Percentiles rank a stretch among this genome's conserved stretches.
Evolutionary conservation across 2,797 vertebrate species (phyloP).

Genomic region (Ctenochaetus hawaiiensis): DNA sequence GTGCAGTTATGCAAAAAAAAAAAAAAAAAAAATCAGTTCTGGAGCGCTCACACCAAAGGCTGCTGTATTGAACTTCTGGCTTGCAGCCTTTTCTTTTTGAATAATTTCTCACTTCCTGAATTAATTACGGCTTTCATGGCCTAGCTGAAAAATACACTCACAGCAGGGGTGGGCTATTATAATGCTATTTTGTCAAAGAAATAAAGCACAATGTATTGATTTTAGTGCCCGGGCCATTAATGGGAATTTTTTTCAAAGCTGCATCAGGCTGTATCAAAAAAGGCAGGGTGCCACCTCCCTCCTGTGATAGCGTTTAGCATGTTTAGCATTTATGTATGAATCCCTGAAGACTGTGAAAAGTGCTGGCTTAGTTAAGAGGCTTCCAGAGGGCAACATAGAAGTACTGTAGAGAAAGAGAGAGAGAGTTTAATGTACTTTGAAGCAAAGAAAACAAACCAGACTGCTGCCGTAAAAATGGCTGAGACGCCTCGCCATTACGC

Average conservation of each 20-base stretch:
- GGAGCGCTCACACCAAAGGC: constrained; percentile 50
- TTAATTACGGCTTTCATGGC: constrained; percentile 50
- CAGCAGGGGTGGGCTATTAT: not conserved
- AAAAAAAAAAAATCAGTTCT: not conserved
- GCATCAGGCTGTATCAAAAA: constrained; percentile 19
- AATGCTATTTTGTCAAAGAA: constrained; percentile 27
- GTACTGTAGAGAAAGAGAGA: not conserved
- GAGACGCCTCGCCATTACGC: constrained; percentile 32
- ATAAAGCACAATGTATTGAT: constrained; percentile 39
- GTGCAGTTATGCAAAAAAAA: constrained; percentile 34
- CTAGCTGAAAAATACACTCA: constrained; percentile 2
- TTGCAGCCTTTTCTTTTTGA: constrained; percentile 53
- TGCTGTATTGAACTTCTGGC: constrained; percentile 34
- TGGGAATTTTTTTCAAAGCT: constrained; percentile 33
- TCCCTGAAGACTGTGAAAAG: constrained; percentile 58
- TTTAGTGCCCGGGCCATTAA: constrained; percentile 47
- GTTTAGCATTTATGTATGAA: constrained; percentile 32
- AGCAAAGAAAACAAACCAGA: constrained; percentile 54
- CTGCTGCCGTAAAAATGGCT: constrained; percentile 42
- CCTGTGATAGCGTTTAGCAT: constrained; percentile 31
- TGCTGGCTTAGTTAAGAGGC: constrained; percentile 51
- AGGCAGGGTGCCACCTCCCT: constrained; percentile 28
- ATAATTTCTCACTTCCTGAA: constrained; percentile 65
- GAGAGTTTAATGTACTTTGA: constrained; percentile 54
- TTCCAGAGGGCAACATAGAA: constrained; percentile 42